A percentile compares a stretch with the other conserved stretches of the same genome.
phyloP scores from a whole-genome alignment of 2,888 invertebrate species.

The Cephus pygmeus region DNA sequence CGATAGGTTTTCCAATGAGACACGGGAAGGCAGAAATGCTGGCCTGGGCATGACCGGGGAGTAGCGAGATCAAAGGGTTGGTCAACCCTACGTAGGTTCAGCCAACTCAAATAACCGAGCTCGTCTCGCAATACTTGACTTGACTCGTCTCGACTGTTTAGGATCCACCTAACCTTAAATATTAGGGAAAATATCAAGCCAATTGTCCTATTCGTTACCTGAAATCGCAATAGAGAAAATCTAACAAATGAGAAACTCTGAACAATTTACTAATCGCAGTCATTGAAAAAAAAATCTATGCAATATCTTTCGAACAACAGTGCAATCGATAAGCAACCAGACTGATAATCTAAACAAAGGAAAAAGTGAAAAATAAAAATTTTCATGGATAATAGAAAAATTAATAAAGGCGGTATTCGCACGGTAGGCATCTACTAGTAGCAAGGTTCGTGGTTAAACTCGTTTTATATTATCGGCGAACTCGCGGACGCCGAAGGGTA shows the following conservation, averaged over 20 bases:
- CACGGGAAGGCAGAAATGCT: slow-evolving; percentile 38
- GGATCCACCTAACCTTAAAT: slow-evolving; percentile 55
- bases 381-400: slow-evolving; percentile 35
- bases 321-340: neutral
- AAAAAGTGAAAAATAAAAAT: neutral
- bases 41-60: slow-evolving; percentile 37
- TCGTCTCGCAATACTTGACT: slow-evolving; percentile 54
- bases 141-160: slow-evolving; percentile 42
- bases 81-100: slow-evolving; percentile 55
- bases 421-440: neutral
- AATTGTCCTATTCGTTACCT: neutral
- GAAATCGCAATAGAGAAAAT: neutral
- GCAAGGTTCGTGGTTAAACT: neutral
- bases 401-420: slow-evolving; percentile 61
- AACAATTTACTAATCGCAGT: neutral
- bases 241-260: neutral
- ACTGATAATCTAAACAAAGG: neutral
- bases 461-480: neutral
- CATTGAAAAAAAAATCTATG: neutral
- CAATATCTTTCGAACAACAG: neutral
- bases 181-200: slow-evolving; percentile 30
- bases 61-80: slow-evolving; percentile 63
- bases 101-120: slow-evolving; percentile 65
- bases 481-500: neutral
- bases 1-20: slow-evolving; percentile 54